These are phyloP conservation scores for Chroicocephalus ridibundus DNA, from an alignment of 2,113 vertebrate genomes.

Conservation along the genomic window DNA sequence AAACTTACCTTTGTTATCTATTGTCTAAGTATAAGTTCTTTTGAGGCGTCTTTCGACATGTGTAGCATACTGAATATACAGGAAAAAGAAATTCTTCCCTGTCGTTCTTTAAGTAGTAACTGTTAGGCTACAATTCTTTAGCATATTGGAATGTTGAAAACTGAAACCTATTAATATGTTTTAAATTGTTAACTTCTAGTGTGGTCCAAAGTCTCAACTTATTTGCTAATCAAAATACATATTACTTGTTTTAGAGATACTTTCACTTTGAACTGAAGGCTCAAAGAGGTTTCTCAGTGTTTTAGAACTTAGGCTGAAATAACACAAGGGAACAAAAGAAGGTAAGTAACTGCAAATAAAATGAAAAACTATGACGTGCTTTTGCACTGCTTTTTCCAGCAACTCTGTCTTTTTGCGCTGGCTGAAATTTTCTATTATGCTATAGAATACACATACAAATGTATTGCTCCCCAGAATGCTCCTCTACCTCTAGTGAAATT, in stretches of 20 bases:
- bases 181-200: neutral
- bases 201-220: neutral
- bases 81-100: neutral
- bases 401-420: neutral
- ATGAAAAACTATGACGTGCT: rapidly evolving
- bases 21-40: neutral
- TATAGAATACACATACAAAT: neutral
- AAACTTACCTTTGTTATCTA: neutral
- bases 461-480: neutral
- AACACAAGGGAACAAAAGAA: neutral
- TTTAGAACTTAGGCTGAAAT: neutral
- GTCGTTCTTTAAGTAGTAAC: neutral
- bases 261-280: neutral
- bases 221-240: neutral
- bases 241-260: neutral
- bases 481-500: neutral
- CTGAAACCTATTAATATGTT: neutral
- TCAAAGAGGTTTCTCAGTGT: neutral
- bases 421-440: neutral
- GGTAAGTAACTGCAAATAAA: neutral
- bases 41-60: neutral
- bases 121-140: neutral
- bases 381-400: neutral
- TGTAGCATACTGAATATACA: neutral
- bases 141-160: neutral